A percentile compares a stretch with the other conserved stretches of the same genome.
Conservation (phyloP, 1,140 invertebrate species). For the Micrasema minimum region DNA sequence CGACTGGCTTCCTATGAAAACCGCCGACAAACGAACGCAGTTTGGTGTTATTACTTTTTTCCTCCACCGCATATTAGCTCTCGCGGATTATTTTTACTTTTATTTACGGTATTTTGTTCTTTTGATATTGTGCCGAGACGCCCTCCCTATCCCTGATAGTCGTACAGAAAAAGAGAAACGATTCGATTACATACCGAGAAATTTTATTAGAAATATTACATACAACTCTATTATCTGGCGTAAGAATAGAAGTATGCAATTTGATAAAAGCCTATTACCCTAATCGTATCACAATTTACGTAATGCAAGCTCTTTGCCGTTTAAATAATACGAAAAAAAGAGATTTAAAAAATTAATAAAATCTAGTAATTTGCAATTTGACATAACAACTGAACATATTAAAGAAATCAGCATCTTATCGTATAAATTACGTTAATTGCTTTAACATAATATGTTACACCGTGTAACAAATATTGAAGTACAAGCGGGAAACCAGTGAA, state of each 20-base stretch:
- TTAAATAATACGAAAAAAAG: no score
- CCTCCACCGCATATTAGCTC: conserved; percentile 47
- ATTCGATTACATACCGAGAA: background rate
- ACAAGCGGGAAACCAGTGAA: no score
- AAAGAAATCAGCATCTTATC: no score
- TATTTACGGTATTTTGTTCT: conserved; percentile 40
- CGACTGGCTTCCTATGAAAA: conserved; percentile 37
- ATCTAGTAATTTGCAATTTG: no score
- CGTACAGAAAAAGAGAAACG: background rate
- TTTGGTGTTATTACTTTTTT: conserved; percentile 48
- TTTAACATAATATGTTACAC: no score
- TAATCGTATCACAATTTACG: background rate
- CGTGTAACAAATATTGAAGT: no score
- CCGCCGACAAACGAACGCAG: conserved; percentile 51
- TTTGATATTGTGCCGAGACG: conserved; percentile 35
- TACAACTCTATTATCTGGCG: background rate
- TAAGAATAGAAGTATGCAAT: background rate
- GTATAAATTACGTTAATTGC: background rate
- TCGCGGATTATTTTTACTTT: conserved; percentile 45
- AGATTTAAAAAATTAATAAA: no score
- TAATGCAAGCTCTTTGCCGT: background rate
- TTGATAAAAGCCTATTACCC: background rate
- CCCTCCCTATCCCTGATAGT: background rate
- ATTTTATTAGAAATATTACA: background rate
- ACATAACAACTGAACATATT: no score